These are phyloP conservation scores for Campoplex nolae DNA, from an alignment of 2,888 invertebrate genomes.

Conservation along the genomic window DNA sequence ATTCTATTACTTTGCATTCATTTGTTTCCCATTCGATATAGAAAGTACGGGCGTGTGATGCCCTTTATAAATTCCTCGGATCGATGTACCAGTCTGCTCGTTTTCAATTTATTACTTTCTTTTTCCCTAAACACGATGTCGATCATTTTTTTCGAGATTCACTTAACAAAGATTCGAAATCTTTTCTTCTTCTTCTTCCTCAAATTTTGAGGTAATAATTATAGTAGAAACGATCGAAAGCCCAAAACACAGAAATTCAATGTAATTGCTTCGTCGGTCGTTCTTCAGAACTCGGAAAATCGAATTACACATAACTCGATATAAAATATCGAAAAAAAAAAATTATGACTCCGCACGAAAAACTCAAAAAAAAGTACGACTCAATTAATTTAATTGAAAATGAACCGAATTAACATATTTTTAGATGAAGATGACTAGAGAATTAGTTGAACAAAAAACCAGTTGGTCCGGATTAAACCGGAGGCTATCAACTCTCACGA, in stretches of 20 bases:
- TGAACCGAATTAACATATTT: background rate
- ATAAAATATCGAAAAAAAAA: background rate
- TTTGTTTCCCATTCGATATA: background rate
- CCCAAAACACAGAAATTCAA: background rate
- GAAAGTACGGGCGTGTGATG: slow-evolving; percentile 6
- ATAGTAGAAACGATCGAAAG: background rate
- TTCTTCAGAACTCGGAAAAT: background rate
- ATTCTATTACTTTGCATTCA: background rate
- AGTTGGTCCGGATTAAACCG: background rate
- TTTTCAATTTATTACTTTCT: background rate
- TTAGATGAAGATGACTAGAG: background rate
- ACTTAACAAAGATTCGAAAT: background rate
- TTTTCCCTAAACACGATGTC: background rate
- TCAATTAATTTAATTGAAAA: background rate
- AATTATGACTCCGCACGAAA: background rate
- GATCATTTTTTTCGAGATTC: background rate
- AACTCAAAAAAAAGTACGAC: background rate
- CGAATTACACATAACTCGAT: too few relatives aligned
- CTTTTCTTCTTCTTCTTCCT: background rate
- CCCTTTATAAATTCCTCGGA: slow-evolving; percentile 1
- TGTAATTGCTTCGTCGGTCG: background rate
- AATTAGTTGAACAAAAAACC: background rate
- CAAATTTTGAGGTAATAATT: background rate
- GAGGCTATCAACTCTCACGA: background rate
- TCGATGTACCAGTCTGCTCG: background rate